These are phyloP conservation scores for Propithecus coquereli DNA, from an alignment of 2,113 vertebrate species.

Conservation along the genomic window DNA sequence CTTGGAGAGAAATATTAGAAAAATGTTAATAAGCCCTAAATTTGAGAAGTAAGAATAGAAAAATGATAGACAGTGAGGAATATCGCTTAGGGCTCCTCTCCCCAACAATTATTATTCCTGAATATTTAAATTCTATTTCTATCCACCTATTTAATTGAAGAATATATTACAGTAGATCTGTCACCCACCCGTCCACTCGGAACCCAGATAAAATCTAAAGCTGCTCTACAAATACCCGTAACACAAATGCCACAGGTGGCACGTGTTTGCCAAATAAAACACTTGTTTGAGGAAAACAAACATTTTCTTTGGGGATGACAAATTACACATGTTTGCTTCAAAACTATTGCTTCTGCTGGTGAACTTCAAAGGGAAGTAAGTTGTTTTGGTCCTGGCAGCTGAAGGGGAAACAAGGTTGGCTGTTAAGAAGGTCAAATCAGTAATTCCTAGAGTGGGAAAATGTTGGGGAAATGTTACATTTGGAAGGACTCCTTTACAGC, in stretches of 20 bases:
- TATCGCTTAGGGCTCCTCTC: slow-evolving; percentile 73
- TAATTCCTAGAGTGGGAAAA: neutral
- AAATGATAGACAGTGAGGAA: slow-evolving; percentile 76
- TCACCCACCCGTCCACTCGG: slow-evolving; percentile 60
- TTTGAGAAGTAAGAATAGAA: slow-evolving; percentile 77
- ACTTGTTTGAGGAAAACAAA: neutral
- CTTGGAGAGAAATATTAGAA: slow-evolving; percentile 70
- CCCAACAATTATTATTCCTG: slow-evolving; percentile 75
- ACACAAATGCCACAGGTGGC: neutral
- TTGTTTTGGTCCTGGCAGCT: neutral
- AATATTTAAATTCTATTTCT: slow-evolving; percentile 79
- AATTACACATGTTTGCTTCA: slow-evolving; percentile 3
- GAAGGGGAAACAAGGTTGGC: neutral
- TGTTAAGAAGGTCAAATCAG: neutral
- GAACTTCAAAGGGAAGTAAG: neutral
- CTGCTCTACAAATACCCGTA: neutral
- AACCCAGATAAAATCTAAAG: slow-evolving; percentile 49
- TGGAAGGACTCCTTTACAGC: neutral
- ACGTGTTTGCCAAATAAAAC: neutral
- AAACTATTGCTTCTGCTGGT: neutral
- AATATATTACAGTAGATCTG: slow-evolving; percentile 62
- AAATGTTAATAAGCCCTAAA: slow-evolving; percentile 77
- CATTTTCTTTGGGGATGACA: neutral
- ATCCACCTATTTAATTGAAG: slow-evolving; percentile 71
- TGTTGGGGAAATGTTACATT: neutral